phyloP scores from a whole-genome alignment of 2,888 invertebrate genomes.

The Hemistola chrysoprasaria region DNA sequence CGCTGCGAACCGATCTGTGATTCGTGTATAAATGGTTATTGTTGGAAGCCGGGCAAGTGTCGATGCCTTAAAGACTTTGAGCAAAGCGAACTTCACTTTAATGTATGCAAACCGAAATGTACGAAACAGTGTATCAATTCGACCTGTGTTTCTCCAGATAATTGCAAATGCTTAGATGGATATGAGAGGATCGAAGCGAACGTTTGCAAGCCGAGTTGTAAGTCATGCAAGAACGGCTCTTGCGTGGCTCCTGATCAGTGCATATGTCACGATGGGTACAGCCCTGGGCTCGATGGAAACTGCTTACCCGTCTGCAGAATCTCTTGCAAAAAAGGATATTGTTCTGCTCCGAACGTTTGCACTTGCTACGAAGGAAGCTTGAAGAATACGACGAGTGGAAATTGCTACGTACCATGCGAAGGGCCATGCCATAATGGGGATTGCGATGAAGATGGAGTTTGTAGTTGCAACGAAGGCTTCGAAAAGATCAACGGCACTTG shows the following conservation, averaged over 20 bases:
- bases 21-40: conserved; percentile 40
- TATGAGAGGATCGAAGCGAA: conserved; percentile 7
- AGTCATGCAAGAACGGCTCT: conserved; percentile 3
- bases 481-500: conserved; percentile 41
- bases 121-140: conserved; percentile 4
- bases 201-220: conserved; percentile 9
- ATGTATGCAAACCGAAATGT: conserved; percentile 3
- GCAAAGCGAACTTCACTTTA: neutral
- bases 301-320: conserved; percentile 12
- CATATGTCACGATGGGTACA: conserved; percentile 14
- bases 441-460: conserved; percentile 43
- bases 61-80: conserved; percentile 1
- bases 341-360: conserved; percentile 15
- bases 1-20: conserved; percentile 31
- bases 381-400: conserved; percentile 25
- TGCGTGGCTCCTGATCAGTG: conserved; percentile 8
- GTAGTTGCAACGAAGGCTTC: conserved; percentile 41
- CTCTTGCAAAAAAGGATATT: conserved; percentile 16
- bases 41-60: conserved; percentile 54
- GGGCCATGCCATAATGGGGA: conserved; percentile 41
- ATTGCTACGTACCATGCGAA: conserved; percentile 45
- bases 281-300: neutral
- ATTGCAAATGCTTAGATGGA: conserved; percentile 12
- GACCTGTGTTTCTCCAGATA: conserved; percentile 10
- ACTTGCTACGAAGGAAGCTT: conserved; percentile 19